Percentiles rank a stretch among this genome's conserved stretches.
Conservation (phyloP, 1,140 invertebrate species). For the Physella acuta region DNA sequence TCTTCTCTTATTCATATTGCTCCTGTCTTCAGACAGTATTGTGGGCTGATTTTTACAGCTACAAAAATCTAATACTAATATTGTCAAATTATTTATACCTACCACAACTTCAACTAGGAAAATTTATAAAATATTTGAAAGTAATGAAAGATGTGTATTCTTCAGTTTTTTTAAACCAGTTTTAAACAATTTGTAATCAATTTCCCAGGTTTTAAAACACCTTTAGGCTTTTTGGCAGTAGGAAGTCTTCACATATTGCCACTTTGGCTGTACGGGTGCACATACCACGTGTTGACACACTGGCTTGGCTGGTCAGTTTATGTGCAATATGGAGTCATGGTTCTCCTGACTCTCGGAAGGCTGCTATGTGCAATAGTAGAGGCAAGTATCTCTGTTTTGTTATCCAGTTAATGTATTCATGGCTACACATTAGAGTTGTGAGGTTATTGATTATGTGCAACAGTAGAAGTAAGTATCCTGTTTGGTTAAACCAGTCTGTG, state of each 20-base stretch:
- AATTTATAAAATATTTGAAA: no score
- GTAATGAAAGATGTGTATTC: neutral
- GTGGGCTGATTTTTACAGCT: neutral
- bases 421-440: no score
- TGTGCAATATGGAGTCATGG: conserved; percentile 25
- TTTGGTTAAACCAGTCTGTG: no score
- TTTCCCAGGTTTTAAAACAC: conserved; percentile 45
- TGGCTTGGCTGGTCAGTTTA: conserved; percentile 21
- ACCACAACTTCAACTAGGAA: neutral
- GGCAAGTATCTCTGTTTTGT: no score
- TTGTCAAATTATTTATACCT: neutral
- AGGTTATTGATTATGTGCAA: no score
- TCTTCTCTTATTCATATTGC: neutral
- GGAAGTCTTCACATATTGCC: conserved; percentile 39
- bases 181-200: neutral
- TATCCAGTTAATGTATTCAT: no score
- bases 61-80: neutral
- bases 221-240: conserved; percentile 39
- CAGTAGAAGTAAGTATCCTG: no score
- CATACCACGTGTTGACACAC: conserved; percentile 21
- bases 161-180: neutral
- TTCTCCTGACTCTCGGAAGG: conserved; percentile 35
- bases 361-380: conserved; percentile 38
- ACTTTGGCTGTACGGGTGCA: conserved; percentile 37
- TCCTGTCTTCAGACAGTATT: neutral